A percentile compares a stretch with the other conserved stretches of the same genome.
Evolutionary conservation across 1,140 invertebrate genomes (phyloP).

Genomic region (Drosophila kanapiae): DNA sequence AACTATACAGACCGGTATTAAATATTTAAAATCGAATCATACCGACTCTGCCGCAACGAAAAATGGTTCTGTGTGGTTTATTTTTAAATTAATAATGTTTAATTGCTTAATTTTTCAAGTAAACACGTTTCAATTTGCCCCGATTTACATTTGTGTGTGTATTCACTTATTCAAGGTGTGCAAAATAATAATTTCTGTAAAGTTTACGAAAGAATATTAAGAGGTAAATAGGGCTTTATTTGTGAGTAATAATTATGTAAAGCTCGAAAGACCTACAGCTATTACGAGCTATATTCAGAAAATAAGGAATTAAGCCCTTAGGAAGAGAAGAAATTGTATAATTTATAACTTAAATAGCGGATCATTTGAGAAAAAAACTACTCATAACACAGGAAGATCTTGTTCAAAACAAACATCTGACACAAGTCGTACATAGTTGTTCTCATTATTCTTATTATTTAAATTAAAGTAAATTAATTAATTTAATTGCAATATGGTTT

Average conservation of each 20-base stretch:
- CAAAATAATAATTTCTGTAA: background rate
- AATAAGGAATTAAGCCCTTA: too few relatives aligned
- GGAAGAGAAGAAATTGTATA: too few relatives aligned
- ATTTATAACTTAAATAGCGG: too few relatives aligned
- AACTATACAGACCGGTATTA: background rate
- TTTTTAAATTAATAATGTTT: slow-evolving; percentile 17
- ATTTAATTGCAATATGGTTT: too few relatives aligned
- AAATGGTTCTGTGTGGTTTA: slow-evolving; percentile 4
- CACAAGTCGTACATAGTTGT: too few relatives aligned
- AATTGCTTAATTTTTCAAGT: slow-evolving; percentile 6
- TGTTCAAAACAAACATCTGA: too few relatives aligned
- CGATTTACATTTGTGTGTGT: background rate
- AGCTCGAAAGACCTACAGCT: too few relatives aligned
- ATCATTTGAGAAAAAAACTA: background rate
- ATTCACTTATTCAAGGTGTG: background rate
- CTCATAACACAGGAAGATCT: too few relatives aligned
- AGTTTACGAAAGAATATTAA: background rate
- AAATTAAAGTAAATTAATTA: background rate
- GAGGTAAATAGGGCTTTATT: background rate
- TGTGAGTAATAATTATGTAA: too few relatives aligned
- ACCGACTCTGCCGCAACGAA: slow-evolving; percentile 5
- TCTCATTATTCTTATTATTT: background rate
- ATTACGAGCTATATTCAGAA: too few relatives aligned
- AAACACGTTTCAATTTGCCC: background rate
- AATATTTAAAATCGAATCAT: slow-evolving; percentile 18